Evolutionary conservation across 2,113 vertebrate species (phyloP).

Genomic region (Percina caprodes): DNA sequence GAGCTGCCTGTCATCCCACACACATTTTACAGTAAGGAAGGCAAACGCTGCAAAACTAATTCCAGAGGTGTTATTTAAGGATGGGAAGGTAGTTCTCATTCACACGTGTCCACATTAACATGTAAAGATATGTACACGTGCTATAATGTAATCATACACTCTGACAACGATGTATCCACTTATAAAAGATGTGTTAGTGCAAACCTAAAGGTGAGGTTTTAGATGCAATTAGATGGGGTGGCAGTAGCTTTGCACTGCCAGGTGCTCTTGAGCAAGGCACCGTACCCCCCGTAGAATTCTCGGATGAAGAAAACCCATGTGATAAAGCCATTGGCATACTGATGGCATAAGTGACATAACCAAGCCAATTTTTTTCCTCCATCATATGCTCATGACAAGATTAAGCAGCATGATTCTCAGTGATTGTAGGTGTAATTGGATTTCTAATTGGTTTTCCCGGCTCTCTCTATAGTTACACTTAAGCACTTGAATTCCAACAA

Average conservation of each 20-base stretch:
- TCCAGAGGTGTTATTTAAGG: constrained; percentile 21
- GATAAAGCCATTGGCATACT: neutral
- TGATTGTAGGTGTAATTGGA: constrained; percentile 69
- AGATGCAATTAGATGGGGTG: too few species aligned
- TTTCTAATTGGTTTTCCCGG: constrained; percentile 69
- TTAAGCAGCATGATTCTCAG: constrained; percentile 40
- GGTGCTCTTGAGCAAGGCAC: too few species aligned
- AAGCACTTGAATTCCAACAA: constrained; percentile 27
- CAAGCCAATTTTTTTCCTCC: neutral
- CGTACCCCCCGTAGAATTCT: neutral
- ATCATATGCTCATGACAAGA: constrained; percentile 29
- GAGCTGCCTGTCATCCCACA: neutral
- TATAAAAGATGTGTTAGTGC: neutral
- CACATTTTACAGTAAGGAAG: neutral
- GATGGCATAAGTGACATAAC: neutral
- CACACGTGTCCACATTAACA: neutral
- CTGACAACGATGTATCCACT: neutral
- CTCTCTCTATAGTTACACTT: constrained; percentile 48
- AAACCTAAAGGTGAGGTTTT: neutral
- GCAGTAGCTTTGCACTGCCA: too few species aligned
- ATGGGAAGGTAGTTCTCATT: neutral
- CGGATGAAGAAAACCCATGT: constrained; percentile 1
- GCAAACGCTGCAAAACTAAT: constrained; percentile 28
- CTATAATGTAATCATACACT: neutral
- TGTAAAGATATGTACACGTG: neutral